These are phyloP conservation scores for Sylvilagus floridanus DNA, from an alignment of 2,797 vertebrate species.

Conservation along the genomic window DNA sequence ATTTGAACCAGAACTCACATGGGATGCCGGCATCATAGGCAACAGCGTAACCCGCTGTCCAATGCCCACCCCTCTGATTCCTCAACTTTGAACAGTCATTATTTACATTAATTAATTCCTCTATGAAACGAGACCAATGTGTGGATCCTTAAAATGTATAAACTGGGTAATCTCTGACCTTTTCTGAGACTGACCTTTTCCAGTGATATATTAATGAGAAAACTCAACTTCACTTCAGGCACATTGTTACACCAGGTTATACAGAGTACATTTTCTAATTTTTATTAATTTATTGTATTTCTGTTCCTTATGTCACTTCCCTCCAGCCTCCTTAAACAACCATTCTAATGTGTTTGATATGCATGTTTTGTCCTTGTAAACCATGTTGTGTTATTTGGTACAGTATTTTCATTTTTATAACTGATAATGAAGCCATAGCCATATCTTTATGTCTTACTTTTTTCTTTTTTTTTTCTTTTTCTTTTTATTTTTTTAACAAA, in stretches of 20 bases:
- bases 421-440: neutral
- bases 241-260: neutral
- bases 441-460: neutral
- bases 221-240: neutral
- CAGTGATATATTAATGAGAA: neutral
- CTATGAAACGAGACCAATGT: neutral
- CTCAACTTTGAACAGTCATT: slow-evolving; percentile 40
- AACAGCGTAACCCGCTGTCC: too few relatives aligned
- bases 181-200: neutral
- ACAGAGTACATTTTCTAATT: neutral
- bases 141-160: slow-evolving; percentile 43
- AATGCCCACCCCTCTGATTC: neutral
- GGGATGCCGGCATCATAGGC: too few relatives aligned
- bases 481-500: neutral
- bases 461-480: neutral
- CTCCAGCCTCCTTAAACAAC: neutral
- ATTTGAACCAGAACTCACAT: too few relatives aligned
- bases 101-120: neutral
- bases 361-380: slow-evolving; percentile 38
- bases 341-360: neutral
- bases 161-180: slow-evolving; percentile 17
- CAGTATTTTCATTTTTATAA: slow-evolving; percentile 31
- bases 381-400: slow-evolving; percentile 25
- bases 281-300: neutral
- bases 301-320: neutral